Base-by-base conservation (phyloP, 2,797 vertebrate genomes). In the Sebastes jordani region DNA sequence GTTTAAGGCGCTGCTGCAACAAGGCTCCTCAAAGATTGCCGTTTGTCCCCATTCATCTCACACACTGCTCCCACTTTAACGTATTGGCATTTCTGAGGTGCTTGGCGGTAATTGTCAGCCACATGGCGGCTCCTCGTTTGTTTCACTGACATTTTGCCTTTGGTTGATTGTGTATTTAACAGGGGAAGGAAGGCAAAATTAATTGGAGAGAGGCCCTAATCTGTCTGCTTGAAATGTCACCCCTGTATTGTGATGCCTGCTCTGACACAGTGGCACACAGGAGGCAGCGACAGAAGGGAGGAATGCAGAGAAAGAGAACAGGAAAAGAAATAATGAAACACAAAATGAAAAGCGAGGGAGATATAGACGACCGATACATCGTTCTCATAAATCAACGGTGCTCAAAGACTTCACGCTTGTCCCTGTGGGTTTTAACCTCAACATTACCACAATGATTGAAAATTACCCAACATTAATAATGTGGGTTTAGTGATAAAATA, bases 121-220 rank as follows among this genome's bases (percentile, higher is more conserved):
- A 82, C 88, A 79, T 81, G 88, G 90, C 72, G 65, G 87, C 88
- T 89, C 87, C 93, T 95, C 91, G 78, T 95, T 96, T 95, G 93
- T 95, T 95, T 93, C 91, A 60, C 86, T 96, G 95, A 96, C 95
- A 96, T 96, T 96, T 95, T 92, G 93, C 93, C 95, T 96, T 93
- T 93, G 92, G 86, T 94, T 96, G 95, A 96, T 95, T 96, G 95
- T 95, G 94, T 95, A 94, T 95, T 96, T 96, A 96, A 95, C 91
- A 78, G 90, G 90, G 89, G 77, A 88, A 92, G 86, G 89, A 91
- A 94, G 92, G 93, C 91, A 83, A 95, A 95, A 95, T 96, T 96
- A 96, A 96, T 96, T 96, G 95, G 94, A 95, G 92, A 81, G 93
- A 86, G 83, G 93, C 93, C 91, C 92, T 95, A 95, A 95, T 96